phyloP scores from a whole-genome alignment of 2,113 vertebrate species.

The Falcunculus frontatus region DNA sequence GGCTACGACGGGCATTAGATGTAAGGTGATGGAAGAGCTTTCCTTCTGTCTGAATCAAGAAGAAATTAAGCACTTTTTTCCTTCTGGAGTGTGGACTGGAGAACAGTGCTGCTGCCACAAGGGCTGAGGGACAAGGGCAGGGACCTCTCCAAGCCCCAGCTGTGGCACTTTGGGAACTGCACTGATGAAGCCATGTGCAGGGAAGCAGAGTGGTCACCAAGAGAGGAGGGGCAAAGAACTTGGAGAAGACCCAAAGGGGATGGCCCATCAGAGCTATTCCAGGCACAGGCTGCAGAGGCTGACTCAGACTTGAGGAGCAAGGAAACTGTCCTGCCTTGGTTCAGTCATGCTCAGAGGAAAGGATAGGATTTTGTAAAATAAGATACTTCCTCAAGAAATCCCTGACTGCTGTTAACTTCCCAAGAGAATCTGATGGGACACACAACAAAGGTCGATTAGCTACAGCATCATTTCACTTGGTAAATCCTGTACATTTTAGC shows the following conservation, averaged over 20 bases:
- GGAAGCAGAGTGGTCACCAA: background rate
- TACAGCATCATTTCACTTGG: background rate
- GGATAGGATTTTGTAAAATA: background rate
- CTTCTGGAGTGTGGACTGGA: background rate
- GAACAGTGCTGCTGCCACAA: background rate
- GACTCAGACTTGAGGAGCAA: background rate
- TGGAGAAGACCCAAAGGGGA: background rate
- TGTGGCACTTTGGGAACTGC: background rate
- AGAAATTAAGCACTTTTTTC: background rate
- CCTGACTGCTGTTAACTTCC: background rate
- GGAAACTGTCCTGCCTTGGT: background rate
- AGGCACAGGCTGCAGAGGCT: background rate
- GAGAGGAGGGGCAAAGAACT: background rate
- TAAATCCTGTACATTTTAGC: background rate
- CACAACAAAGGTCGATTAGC: background rate
- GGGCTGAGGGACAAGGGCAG: background rate
- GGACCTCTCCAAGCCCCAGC: background rate
- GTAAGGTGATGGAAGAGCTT: background rate
- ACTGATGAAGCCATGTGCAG: background rate
- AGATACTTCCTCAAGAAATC: background rate
- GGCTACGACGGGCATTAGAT: background rate
- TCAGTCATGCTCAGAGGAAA: background rate
- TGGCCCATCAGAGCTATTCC: fast-evolving
- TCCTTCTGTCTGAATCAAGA: background rate
- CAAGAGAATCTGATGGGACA: background rate